Base-by-base conservation (phyloP, 2,888 invertebrate species). In the Galerucella nymphaeae region DNA sequence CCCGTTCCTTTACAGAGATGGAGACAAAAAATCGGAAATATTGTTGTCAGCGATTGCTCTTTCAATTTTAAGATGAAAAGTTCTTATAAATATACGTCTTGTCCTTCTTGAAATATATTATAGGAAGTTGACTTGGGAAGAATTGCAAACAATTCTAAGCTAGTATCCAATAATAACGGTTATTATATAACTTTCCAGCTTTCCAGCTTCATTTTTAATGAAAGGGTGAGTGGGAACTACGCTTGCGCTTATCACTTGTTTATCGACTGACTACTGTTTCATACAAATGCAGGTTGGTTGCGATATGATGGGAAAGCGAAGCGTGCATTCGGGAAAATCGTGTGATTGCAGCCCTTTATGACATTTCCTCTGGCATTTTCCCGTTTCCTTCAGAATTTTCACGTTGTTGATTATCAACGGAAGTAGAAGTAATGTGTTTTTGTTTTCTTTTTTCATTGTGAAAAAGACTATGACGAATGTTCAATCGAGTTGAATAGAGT, bases 201-300 rank as follows among this genome's bases (percentile, higher is more conserved):
- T 30, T n/a, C 57, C 73, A 66, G 50, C 70, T 63, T 59, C 50
- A 53, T 50, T 45, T 45, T 45, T 13, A 41, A 38, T 50, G 59
- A 68, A 66, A 74, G 23, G 41, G 68, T 66, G 65, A 70, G 70
- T 66, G 30, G 55, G 42, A 4, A 70, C 14, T 20, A 62, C 80
- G 81, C 79, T 68, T 59, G 79, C 81, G 79, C 76, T 62, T 70
- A 41, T 73, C 73, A 62, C 76, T 75, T 79, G 80, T 79, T 78
- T 80, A 81, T 81, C 78, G 81, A 81, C 81, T 81, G 74, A 68
- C 75, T 74, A 59, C 66, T 71, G 72, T 70, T 63, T 55, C 59
- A 65, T 23, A 70, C 69, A 68, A 63, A 65, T 62, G 71, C 70
- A 70, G 57, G 58, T 59, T 41, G 63, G 67, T 42, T 59, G 48